phyloP scores from a whole-genome alignment of 2,888 invertebrate species.

The Drosophila meridionalis region DNA sequence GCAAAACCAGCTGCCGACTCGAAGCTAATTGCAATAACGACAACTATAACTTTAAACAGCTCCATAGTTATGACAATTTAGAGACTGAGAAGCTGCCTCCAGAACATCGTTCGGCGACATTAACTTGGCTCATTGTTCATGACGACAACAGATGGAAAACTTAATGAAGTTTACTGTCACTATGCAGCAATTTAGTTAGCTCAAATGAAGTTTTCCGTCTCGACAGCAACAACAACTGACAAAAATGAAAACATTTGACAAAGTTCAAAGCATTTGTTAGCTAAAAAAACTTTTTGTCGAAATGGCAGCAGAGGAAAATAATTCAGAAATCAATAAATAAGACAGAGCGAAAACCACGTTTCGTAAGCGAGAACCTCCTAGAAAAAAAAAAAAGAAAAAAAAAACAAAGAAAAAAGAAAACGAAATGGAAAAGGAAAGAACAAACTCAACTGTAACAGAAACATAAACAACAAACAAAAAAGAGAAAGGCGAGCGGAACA shows the following conservation, averaged over 20 bases:
- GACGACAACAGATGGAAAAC: slow-evolving; percentile 41
- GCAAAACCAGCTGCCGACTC: slow-evolving; percentile 37
- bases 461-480: slow-evolving; percentile 45
- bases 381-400: slow-evolving; percentile 19
- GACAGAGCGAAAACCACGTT: slow-evolving; percentile 25
- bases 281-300: slow-evolving; percentile 30
- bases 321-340: slow-evolving; percentile 67
- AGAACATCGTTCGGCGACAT: slow-evolving; percentile 59
- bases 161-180: slow-evolving; percentile 62
- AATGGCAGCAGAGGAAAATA: slow-evolving; percentile 25
- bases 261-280: slow-evolving; percentile 66
- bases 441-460: slow-evolving; percentile 40
- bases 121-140: slow-evolving; percentile 57
- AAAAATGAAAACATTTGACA: slow-evolving; percentile 37
- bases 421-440: slow-evolving; percentile 6
- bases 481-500: slow-evolving; percentile 54
- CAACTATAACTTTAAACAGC: slow-evolving; percentile 24
- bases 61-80: slow-evolving; percentile 66
- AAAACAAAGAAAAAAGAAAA: slow-evolving; percentile 5
- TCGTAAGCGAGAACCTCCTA: slow-evolving; percentile 23
- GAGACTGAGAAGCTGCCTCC: slow-evolving; percentile 23
- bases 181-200: slow-evolving; percentile 64
- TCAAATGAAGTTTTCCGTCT: slow-evolving; percentile 57
- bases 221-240: slow-evolving; percentile 13
- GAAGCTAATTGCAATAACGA: slow-evolving; percentile 56